These are phyloP conservation scores for Philaethria dido DNA, from an alignment of 2,888 invertebrate genomes.

Conservation along the genomic window DNA sequence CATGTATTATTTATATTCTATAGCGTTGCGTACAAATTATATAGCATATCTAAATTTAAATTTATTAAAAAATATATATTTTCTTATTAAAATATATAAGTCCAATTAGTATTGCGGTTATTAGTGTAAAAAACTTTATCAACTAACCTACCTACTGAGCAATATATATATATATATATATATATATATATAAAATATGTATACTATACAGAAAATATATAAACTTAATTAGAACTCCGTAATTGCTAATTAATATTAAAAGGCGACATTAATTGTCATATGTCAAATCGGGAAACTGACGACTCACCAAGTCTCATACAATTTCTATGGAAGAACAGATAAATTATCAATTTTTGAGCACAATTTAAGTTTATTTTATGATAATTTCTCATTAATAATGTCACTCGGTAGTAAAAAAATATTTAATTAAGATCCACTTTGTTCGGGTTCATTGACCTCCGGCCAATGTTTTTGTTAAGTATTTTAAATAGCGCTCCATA, in stretches of 20 bases:
- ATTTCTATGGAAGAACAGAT: background rate
- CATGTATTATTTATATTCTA: no score
- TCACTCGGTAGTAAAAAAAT: constrained; percentile 1
- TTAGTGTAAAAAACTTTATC: constrained; percentile 12
- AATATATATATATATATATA: no score
- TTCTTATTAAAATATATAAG: background rate
- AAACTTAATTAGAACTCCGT: constrained; percentile 1
- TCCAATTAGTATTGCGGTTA: background rate
- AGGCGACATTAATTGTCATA: constrained; percentile 20
- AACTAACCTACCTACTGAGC: background rate
- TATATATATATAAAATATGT: no score
- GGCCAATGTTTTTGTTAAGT: constrained; percentile 10
- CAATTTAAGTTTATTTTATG: background rate
- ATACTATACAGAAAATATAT: background rate
- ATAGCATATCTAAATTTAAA: no score
- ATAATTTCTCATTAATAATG: background rate
- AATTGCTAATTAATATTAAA: constrained; percentile 29
- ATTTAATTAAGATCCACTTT: background rate
- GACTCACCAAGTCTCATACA: background rate
- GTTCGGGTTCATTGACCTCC: background rate
- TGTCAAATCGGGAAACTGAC: constrained; percentile 14
- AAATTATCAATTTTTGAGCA: background rate
- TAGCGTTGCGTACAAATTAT: no score
- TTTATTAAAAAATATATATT: background rate
- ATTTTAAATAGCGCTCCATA: background rate